Conservation (phyloP, 2,888 invertebrate genomes). For the Mesorhabditis spiculigera region DNA sequence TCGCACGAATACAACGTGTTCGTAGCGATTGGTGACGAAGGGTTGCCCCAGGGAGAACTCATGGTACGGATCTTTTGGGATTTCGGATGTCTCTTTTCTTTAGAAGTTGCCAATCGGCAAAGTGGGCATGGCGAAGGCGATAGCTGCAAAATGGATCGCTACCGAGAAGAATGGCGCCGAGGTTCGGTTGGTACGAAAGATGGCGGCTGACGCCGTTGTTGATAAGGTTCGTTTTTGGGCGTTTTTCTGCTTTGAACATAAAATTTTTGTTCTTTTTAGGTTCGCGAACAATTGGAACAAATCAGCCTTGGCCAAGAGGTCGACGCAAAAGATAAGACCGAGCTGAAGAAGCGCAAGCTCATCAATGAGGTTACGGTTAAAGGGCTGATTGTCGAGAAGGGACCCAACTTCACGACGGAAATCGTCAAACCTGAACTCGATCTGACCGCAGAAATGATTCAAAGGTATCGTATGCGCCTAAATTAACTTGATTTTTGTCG, state of each 20-base stretch:
- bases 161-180: constrained; percentile 71
- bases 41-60: constrained; percentile 73
- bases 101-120: constrained; percentile 68
- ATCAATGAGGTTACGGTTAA: constrained; percentile 80
- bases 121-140: constrained; percentile 86
- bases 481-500: background rate
- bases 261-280: constrained; percentile 8
- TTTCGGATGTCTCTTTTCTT: constrained; percentile 10
- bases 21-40: constrained; percentile 72
- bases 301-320: constrained; percentile 67
- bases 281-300: constrained; percentile 68
- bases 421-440: constrained; percentile 88
- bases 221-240: constrained; percentile 9
- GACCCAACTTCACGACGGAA: constrained; percentile 76
- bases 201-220: background rate
- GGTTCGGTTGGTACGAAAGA: constrained; percentile 20
- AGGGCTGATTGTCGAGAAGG: constrained; percentile 79
- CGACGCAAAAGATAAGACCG: constrained; percentile 70
- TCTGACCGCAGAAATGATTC: constrained; percentile 86
- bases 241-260: constrained; percentile 10
- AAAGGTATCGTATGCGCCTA: constrained; percentile 62
- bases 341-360: constrained; percentile 90
- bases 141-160: constrained; percentile 85
- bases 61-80: constrained; percentile 66
- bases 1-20: constrained; percentile 89